Conservation (phyloP, 2,797 vertebrate genomes). For the Scolopax bukidnonensis region DNA sequence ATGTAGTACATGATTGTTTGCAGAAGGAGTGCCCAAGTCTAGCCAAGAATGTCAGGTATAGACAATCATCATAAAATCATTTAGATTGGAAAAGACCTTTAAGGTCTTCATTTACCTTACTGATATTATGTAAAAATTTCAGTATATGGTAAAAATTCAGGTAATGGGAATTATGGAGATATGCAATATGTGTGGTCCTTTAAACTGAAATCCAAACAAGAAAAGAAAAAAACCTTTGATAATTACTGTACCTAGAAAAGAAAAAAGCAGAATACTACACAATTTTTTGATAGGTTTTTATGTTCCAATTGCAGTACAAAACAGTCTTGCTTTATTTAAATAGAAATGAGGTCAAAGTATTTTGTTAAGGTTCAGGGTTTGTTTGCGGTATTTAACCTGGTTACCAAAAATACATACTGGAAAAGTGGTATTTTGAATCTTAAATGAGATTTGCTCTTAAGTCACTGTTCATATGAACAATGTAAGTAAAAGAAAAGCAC, state of each 20-base stretch:
- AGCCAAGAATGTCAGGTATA: neutral
- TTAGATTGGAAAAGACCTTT: neutral
- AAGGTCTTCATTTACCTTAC: neutral
- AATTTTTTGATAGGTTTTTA: neutral
- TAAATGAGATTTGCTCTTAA: neutral
- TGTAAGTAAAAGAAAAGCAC: neutral
- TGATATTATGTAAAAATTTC: neutral
- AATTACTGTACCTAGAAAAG: neutral
- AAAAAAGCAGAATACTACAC: neutral
- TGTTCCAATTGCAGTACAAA: neutral
- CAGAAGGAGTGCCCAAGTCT: neutral
- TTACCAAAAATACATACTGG: neutral
- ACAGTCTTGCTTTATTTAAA: slow-evolving; percentile 5
- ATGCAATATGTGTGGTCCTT: neutral
- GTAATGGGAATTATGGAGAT: neutral
- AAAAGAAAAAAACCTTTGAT: neutral
- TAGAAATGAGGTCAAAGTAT: neutral
- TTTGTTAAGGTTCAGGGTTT: neutral
- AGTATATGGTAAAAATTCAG: neutral
- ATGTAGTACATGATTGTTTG: neutral
- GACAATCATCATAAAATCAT: neutral
- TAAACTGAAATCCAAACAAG: neutral
- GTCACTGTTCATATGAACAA: neutral
- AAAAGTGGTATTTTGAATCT: neutral
- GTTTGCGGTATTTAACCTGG: slow-evolving; percentile 2